A percentile compares a stretch with the other conserved stretches of the same genome.
phyloP scores from a whole-genome alignment of 1,140 invertebrate genomes.

The Drepana arcuata region DNA sequence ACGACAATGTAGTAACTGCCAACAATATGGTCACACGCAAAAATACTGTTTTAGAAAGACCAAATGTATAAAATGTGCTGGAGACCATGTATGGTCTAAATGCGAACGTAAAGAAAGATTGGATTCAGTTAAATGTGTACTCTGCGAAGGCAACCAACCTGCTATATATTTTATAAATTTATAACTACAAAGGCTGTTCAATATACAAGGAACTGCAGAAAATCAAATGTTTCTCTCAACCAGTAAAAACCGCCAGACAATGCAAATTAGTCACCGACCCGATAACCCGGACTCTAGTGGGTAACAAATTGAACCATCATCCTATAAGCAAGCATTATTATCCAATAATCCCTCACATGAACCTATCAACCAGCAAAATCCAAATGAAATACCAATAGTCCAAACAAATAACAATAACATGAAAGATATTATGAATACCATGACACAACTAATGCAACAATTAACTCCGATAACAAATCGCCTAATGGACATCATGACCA shows the following conservation, averaged over 20 bases:
- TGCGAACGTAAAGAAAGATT: conserved; percentile 12
- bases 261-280: too few species aligned
- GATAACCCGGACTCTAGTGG: too few species aligned
- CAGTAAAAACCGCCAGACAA: too few species aligned
- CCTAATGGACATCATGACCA: conserved; percentile 1
- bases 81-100: conserved; percentile 9
- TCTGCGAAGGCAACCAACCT: conserved; percentile 12
- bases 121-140: conserved; percentile 7
- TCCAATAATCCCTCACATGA: neutral
- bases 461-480: conserved; percentile 5
- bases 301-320: neutral
- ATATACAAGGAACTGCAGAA: conserved; percentile 7
- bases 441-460: conserved; percentile 10
- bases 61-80: conserved; percentile 39
- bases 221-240: neutral
- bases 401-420: conserved; percentile 2
- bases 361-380: conserved; percentile 1
- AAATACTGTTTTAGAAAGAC: conserved; percentile 21
- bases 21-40: conserved; percentile 37
- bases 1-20: conserved; percentile 35
- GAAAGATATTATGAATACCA: conserved; percentile 1
- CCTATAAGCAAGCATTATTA: neutral
- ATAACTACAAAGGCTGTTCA: conserved; percentile 5
- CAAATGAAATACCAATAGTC: neutral
- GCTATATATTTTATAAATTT: too few species aligned